Conservation (phyloP, 30 jellyfish, hydroid and myxozoan species). For the Rhopilema esculentum region DNA sequence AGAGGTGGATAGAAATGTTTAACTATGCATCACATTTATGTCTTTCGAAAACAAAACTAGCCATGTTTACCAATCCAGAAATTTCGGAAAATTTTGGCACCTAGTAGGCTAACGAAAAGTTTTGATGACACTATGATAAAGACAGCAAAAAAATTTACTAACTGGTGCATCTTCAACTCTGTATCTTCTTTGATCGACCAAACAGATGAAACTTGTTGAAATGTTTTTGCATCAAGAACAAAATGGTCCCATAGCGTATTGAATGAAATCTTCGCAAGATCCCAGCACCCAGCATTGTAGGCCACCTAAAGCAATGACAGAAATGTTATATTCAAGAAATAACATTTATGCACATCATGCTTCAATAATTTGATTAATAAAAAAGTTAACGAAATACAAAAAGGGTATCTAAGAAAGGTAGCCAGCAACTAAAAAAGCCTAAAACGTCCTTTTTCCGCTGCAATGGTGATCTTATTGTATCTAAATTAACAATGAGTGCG, state of each 20-base stretch:
- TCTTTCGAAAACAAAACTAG: no score
- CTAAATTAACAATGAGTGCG: no score
- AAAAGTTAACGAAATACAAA: no score
- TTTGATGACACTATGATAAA: background rate
- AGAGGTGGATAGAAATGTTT: no score
- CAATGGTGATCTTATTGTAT: no score
- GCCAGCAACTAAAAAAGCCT: no score
- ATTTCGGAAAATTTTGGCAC: background rate
- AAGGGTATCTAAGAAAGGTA: no score
- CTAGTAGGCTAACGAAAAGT: no score
- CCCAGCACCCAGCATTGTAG: slow-evolving; percentile 57
- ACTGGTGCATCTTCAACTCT: slow-evolving; percentile 54
- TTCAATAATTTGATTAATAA: no score
- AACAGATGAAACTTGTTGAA: slow-evolving; percentile 5
- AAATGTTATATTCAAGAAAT: background rate
- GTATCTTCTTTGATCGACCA: slow-evolving; percentile 56
- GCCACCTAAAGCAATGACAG: slow-evolving; percentile 63
- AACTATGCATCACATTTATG: no score
- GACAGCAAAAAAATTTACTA: background rate
- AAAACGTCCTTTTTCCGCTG: no score
- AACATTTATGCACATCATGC: no score
- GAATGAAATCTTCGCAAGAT: slow-evolving; percentile 64
- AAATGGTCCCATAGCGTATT: slow-evolving; percentile 66
- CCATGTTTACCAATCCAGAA: background rate
- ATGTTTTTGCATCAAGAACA: slow-evolving; percentile 31